Evolutionary conservation across 2,888 invertebrate species (phyloP).

Genomic region (Caenorhabditis becei): DNA sequence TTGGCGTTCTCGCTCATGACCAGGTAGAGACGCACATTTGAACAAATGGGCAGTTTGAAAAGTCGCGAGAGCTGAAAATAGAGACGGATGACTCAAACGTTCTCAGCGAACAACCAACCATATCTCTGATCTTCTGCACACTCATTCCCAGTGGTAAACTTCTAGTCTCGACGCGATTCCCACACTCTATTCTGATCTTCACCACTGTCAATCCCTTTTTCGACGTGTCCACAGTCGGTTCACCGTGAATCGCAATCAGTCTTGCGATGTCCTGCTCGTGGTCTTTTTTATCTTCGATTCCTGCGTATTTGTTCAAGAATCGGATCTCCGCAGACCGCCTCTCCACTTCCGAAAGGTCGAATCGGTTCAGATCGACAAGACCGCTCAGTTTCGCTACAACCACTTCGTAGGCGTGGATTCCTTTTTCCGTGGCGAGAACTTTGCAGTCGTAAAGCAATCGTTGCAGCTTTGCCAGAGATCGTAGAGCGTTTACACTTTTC

Average conservation of each 20-base stretch:
- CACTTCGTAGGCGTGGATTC: slow-evolving; percentile 66
- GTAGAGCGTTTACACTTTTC: slow-evolving; percentile 63
- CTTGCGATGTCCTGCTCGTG: slow-evolving; percentile 66
- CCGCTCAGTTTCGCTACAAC: slow-evolving; percentile 71
- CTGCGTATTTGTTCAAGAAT: slow-evolving; percentile 70
- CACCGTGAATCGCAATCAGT: slow-evolving; percentile 58
- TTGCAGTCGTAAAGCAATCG: slow-evolving; percentile 64
- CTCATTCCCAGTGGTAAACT: slow-evolving; percentile 56
- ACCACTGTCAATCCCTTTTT: slow-evolving; percentile 60
- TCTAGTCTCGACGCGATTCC: slow-evolving; percentile 50
- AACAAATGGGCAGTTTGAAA: slow-evolving; percentile 46
- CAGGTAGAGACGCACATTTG: slow-evolving; percentile 47
- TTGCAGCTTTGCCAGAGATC: slow-evolving; percentile 46
- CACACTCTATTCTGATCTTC: slow-evolving; percentile 55
- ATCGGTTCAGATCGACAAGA: slow-evolving; percentile 70
- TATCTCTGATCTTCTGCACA: slow-evolving; percentile 63
- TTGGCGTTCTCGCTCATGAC: slow-evolving; percentile 56
- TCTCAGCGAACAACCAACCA: slow-evolving; percentile 57
- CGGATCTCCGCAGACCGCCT: slow-evolving; percentile 70
- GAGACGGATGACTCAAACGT: slow-evolving; percentile 38
- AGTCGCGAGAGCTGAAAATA: slow-evolving; percentile 60
- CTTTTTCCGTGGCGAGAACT: slow-evolving; percentile 56
- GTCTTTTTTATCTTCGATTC: slow-evolving; percentile 34
- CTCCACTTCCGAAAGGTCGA: slow-evolving; percentile 70
- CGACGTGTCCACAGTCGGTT: slow-evolving; percentile 58